Conservation (phyloP, 2,797 vertebrate species). For the Prionace glauca region DNA sequence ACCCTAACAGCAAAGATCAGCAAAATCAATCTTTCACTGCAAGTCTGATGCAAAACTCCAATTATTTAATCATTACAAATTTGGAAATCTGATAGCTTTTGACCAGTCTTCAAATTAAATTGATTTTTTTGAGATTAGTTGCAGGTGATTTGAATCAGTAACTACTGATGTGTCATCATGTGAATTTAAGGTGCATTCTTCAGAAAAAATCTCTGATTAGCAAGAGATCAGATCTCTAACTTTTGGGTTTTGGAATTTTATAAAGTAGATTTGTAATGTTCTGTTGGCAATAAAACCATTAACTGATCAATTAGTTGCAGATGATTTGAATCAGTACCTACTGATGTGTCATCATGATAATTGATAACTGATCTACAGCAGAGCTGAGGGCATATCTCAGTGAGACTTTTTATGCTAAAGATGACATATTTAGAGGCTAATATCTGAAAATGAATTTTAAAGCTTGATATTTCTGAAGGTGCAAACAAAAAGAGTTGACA, state of each 20-base stretch:
- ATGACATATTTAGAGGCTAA: not conserved
- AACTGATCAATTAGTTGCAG: conserved; percentile 66
- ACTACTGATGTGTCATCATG: not conserved
- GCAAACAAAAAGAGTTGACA: not conserved
- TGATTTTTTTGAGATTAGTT: not conserved
- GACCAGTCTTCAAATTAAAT: not conserved
- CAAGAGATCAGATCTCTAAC: not conserved
- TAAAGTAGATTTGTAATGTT: not conserved
- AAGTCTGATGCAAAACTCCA: not conserved
- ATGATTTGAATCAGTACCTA: too few relatives aligned
- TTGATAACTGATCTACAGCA: conserved; percentile 73
- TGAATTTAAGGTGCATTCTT: not conserved
- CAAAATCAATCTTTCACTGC: not conserved
- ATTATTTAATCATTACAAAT: conserved; percentile 2
- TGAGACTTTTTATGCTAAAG: conserved; percentile 67
- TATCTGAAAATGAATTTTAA: not conserved
- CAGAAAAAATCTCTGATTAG: not conserved
- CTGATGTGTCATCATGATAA: conserved; percentile 52
- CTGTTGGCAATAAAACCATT: conserved; percentile 62
- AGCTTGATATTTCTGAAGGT: not conserved
- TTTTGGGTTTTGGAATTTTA: not conserved
- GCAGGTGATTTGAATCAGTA: conserved; percentile 23
- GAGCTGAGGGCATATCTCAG: conserved; percentile 78
- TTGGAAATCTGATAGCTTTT: not conserved
- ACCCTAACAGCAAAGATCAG: not conserved